Evolutionary conservation across 2,888 invertebrate genomes (phyloP), one percentile per base, ranked within the genome.

Genomic region (Galerucella pusilla): DNA sequence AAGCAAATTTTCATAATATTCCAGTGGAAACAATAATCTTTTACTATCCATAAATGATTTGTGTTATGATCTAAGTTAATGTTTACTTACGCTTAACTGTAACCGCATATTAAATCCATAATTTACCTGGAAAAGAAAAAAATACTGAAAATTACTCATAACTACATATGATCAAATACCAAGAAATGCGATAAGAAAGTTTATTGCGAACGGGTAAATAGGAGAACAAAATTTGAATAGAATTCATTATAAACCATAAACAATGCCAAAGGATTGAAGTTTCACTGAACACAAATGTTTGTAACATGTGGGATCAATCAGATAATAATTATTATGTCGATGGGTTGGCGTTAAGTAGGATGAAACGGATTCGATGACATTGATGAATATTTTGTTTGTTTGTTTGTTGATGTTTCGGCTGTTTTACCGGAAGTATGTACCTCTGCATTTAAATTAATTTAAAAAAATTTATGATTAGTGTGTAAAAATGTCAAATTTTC

Each of bases 81-180:
- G 20, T 60, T 60, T 61, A 61, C 69, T 61, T 61, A 69, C 69
- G 28, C 59, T 68, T 45, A 14, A 4, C 25, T 14, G 20, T 28
- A 28, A 25, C 35, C 9, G 25, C 7, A n/a, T 70, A 35, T 60
- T 35, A 35, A 52, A 28, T 28, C 60, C 74, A 74, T 74, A 70
- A n/a, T 46, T 74, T 74, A 74, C 74, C 74, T 74, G 70, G 59
- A 74, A 74, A 45, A 73, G 46, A 64, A 70, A 70, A 65, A 46
- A 69, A 45, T n/a, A n/a, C 7, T 7, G 54, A n/a, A 54, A 54
- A 54, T 54, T 16, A 54, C n/a, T 54, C 54, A 54, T 54, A 2
- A 14, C 14, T 52, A 52, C 54, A 54, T 3, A 16, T 54, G 54
- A 16, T 54, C 7, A 54, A 54, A 54, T 54, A 14, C 14, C 14